Percentiles rank a stretch among this genome's conserved stretches.
Conservation (phyloP, 1,140 invertebrate genomes). For the Ceratina calcarata region DNA sequence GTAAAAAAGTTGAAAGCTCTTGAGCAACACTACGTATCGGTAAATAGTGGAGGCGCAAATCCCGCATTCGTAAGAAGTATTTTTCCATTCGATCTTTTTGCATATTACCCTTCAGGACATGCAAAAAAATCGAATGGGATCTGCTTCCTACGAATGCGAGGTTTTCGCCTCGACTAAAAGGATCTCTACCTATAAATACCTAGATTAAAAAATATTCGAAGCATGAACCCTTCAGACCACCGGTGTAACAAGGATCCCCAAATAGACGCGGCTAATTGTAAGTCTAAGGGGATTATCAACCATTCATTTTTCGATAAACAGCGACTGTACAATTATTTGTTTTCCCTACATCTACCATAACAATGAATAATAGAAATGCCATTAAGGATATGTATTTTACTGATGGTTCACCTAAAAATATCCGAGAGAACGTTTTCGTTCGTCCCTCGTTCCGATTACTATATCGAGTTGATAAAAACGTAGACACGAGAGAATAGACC, state of each 20-base stretch:
- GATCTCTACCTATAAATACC: constrained; percentile 21
- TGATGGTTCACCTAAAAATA: constrained; percentile 37
- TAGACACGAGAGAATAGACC: too few species aligned
- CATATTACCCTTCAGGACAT: too few species aligned
- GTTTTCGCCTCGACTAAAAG: not conserved
- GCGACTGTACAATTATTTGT: constrained; percentile 40
- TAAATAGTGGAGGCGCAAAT: too few species aligned
- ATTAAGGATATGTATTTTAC: constrained; percentile 58
- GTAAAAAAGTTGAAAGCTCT: too few species aligned
- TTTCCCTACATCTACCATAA: constrained; percentile 53
- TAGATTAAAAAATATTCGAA: constrained; percentile 48
- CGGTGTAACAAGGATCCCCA: constrained; percentile 46
- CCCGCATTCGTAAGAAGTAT: too few species aligned
- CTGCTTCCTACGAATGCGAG: too few species aligned
- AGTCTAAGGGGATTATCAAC: constrained; percentile 14
- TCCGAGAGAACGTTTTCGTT: constrained; percentile 9
- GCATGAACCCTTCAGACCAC: constrained; percentile 34
- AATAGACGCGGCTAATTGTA: not conserved
- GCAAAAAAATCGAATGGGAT: too few species aligned
- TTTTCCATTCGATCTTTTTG: too few species aligned
- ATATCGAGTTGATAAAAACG: not conserved
- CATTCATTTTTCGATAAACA: constrained; percentile 2
- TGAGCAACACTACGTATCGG: too few species aligned
- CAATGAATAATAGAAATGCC: constrained; percentile 56
- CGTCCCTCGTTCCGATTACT: not conserved